Conservation (phyloP, 2,797 vertebrate genomes). For the Myiothlypis coronata region DNA sequence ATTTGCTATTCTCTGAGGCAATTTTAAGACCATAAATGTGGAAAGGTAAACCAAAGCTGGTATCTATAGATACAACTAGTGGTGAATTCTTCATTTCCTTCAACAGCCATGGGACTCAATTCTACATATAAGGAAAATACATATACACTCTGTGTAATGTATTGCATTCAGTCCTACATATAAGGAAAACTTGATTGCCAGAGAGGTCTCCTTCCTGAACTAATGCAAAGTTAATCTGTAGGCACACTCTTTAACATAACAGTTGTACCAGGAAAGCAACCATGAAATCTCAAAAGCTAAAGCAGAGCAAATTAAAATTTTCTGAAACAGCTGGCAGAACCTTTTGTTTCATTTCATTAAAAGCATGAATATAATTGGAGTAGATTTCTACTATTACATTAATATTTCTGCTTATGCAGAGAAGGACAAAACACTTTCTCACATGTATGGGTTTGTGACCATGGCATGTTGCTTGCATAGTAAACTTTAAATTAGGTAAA, state of each 20-base stretch:
- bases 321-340: conserved; percentile 42
- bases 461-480: not conserved
- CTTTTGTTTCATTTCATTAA: conserved; percentile 32
- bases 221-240: conserved; percentile 35
- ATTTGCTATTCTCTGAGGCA: not conserved
- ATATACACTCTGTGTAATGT: not conserved
- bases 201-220: not conserved
- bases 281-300: conserved; percentile 49
- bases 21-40: not conserved
- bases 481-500: not conserved
- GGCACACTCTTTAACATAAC: conserved; percentile 52
- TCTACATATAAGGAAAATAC: not conserved
- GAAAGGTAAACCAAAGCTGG: not conserved
- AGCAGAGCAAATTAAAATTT: conserved; percentile 51
- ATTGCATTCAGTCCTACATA: not conserved
- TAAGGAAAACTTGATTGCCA: not conserved
- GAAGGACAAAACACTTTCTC: not conserved
- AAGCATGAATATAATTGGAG: not conserved
- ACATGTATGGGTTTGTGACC: not conserved
- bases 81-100: not conserved
- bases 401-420: not conserved
- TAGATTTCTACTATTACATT: not conserved
- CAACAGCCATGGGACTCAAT: not conserved
- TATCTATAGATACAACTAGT: not conserved
- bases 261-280: conserved; percentile 39